phyloP scores from a whole-genome alignment of 2,888 invertebrate species.

The Steromphala cineraria region DNA sequence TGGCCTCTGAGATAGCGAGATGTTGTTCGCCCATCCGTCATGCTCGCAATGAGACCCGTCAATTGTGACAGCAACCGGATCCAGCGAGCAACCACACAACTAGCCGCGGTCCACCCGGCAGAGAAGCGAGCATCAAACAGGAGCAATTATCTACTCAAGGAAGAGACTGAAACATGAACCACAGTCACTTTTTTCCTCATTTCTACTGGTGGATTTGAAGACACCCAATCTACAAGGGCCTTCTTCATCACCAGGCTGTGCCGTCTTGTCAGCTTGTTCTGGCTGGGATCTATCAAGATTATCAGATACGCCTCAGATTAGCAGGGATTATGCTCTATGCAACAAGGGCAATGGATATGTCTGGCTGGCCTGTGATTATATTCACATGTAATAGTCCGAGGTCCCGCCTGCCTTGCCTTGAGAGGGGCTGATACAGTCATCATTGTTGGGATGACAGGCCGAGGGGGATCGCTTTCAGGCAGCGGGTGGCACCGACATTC shows the following conservation, averaged over 20 bases:
- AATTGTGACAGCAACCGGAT: background rate
- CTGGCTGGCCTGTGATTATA: background rate
- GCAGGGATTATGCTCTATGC: slow-evolving; percentile 6
- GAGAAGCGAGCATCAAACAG: background rate
- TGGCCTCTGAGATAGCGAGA: background rate
- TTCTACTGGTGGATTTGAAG: background rate
- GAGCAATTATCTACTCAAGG: slow-evolving; percentile 5
- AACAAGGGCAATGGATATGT: slow-evolving; percentile 9
- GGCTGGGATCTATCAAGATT: slow-evolving; percentile 1
- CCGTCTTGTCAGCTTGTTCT: background rate
- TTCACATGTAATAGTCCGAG: background rate
- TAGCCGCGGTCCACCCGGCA: background rate
- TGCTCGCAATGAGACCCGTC: background rate
- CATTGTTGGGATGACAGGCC: background rate
- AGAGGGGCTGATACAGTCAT: background rate
- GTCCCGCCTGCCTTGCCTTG: background rate
- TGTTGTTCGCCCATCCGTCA: background rate
- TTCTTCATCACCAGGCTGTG: background rate
- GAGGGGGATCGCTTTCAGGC: background rate
- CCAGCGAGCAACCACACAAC: background rate
- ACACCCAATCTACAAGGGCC: slow-evolving; percentile 4
- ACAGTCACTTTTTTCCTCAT: slow-evolving; percentile 8
- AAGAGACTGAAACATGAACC: background rate
- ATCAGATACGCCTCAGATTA: background rate
- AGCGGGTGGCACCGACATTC: slow-evolving; percentile 10